These are phyloP conservation scores for Tarsius wallacei DNA, from an alignment of 2,797 vertebrate genomes.

Conservation along the genomic window DNA sequence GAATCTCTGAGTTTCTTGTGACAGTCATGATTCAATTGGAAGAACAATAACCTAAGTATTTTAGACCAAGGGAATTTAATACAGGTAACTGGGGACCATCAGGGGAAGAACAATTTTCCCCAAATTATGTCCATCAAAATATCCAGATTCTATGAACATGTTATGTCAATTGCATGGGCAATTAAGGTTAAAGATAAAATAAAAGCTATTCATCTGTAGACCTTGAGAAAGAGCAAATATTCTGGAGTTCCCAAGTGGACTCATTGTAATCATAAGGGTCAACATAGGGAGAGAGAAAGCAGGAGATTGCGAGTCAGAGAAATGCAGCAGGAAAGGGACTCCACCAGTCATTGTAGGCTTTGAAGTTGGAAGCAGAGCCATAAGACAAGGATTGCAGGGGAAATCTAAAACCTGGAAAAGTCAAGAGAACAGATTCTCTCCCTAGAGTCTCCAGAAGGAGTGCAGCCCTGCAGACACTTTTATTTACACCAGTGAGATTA, in stretches of 20 bases:
- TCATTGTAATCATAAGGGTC: not conserved
- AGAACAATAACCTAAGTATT: too few species aligned
- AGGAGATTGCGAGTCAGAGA: not conserved
- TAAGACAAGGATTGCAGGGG: not conserved
- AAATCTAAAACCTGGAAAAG: not conserved
- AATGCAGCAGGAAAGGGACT: too few species aligned
- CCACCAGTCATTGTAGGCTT: not conserved
- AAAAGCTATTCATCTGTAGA: not conserved
- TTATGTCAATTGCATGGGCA: not conserved
- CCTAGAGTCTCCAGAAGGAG: not conserved
- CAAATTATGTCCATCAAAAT: not conserved
- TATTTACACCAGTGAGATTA: not conserved
- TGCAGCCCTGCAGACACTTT: not conserved
- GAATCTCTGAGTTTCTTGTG: not conserved
- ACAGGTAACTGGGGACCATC: rapidly evolving
- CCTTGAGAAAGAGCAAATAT: not conserved
- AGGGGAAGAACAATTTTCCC: not conserved
- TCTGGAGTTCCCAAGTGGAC: not conserved
- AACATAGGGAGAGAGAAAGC: rapidly evolving
- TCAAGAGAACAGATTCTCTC: not conserved
- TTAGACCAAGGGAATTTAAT: not conserved
- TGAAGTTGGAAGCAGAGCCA: not conserved
- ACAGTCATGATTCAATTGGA: too few species aligned
- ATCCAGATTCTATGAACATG: not conserved
- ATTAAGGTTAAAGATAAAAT: not conserved